Percentiles rank a stretch among this genome's conserved stretches.
These are phyloP conservation scores for Petrocephalus microphthalmus DNA, from an alignment of 2,113 vertebrate genomes.

Conservation along the genomic window DNA sequence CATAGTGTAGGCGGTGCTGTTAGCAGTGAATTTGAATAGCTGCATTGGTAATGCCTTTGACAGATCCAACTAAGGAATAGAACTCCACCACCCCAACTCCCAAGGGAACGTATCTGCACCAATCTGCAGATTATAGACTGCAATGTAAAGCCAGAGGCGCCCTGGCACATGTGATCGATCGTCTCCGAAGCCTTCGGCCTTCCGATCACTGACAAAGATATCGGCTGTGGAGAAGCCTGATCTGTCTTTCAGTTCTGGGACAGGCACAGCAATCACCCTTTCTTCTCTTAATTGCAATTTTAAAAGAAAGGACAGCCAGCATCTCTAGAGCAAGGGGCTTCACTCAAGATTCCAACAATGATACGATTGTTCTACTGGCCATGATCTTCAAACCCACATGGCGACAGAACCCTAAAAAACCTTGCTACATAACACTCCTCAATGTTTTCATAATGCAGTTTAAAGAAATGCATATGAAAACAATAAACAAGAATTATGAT, in stretches of 20 bases:
- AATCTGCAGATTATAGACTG: not conserved
- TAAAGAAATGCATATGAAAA: not conserved
- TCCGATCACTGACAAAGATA: not conserved
- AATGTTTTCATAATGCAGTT: not conserved
- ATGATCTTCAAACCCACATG: not conserved
- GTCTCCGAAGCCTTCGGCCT: not conserved
- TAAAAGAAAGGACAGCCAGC: not conserved
- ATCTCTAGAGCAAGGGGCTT: not conserved
- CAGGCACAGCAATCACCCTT: not conserved
- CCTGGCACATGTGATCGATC: not conserved
- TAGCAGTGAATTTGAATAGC: slow-evolving; percentile 38
- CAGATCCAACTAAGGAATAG: not conserved
- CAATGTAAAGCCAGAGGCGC: slow-evolving; percentile 13
- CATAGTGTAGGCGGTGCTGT: slow-evolving; percentile 31
- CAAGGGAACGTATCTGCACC: not conserved
- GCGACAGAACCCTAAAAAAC: not conserved
- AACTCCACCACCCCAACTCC: not conserved
- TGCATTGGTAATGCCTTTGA: slow-evolving; percentile 38
- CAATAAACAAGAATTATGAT: not conserved
- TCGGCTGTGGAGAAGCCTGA: not conserved
- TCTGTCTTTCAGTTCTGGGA: not conserved
- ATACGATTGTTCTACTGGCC: not conserved
- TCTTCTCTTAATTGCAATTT: not conserved
- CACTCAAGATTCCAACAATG: not conserved
- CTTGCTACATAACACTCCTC: not conserved